Base-by-base conservation (phyloP, 1,140 invertebrate genomes). In the Zeugodacus cucurbitae region DNA sequence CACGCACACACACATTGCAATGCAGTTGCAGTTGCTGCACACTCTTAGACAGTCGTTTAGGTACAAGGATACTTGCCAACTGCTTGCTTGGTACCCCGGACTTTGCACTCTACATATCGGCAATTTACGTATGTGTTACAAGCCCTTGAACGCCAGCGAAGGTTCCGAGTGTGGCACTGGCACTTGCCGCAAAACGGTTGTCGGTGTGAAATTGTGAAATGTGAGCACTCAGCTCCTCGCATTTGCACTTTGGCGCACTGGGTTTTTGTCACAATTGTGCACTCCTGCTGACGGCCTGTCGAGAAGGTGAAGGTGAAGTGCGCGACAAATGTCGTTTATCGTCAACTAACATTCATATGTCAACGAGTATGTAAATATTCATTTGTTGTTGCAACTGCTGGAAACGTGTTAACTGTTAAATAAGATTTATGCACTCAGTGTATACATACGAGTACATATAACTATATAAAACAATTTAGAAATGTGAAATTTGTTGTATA, bases 271-370 rank as follows among this genome's bases (percentile, higher is more conserved):
- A 48, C 74, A 48, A 20, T n/a, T n/a, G n/a, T 82, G 41, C 37
- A 22, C 48, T 82, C 37, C 7, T 26, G 22, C 20, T 11, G 29
- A 82, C 41, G 26, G 74, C 74, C 44, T 48, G 74, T 82, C 74
- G 37, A 29, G 74, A 82, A 82, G 74, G 74, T 82, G 74, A 82
- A 82, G 74, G 74, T 82, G 74, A 82, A 82, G 74, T 82, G 41
- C 74, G 74, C 74, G 74, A n/a, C 74, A 82, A 82, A 82, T n/a
- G 74, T 82, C 41, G 74, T 82, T 82, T 82, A 82, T n/a, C n/a
- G 74, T 44, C 26, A 82, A 82, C n/a, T n/a, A 82, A 82, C 20
- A 44, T 82, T 82, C 41, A 48, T 48, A 26, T 48, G 37, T 70
- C 32, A 17, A 14, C 64, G 14, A 32, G 64, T 20, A 34, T 17